phyloP scores from a whole-genome alignment of 1,140 invertebrate genomes.

The Sinella curviseta region DNA sequence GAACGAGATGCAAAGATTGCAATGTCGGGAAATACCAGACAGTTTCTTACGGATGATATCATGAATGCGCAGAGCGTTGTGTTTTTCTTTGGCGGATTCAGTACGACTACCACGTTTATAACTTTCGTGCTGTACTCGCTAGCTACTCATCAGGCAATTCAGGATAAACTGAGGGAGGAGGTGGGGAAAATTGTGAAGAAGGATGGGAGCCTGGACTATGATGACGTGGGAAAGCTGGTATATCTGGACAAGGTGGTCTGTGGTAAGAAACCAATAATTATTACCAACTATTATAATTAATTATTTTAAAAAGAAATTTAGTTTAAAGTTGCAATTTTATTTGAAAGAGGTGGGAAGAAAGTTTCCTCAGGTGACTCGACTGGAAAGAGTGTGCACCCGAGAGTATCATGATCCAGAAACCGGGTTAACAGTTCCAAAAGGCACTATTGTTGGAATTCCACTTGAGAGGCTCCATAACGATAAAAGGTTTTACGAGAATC shows the following conservation, averaged over 20 bases:
- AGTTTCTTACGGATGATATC: conserved; percentile 19
- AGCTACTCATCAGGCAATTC: conserved; percentile 62
- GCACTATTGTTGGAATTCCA: conserved; percentile 61
- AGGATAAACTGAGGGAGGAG: conserved; percentile 17
- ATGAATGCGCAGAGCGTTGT: conserved; percentile 49
- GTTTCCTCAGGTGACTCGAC: conserved; percentile 19
- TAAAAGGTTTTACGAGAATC: conserved; percentile 67
- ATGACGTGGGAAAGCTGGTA: conserved; percentile 52
- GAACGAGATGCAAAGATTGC: background rate
- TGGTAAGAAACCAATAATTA: conserved; percentile 38
- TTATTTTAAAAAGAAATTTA: no score
- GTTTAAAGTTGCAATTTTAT: no score
- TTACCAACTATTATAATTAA: background rate
- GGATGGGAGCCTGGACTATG: conserved; percentile 1
- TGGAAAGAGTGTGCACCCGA: background rate
- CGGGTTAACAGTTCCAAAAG: conserved; percentile 55
- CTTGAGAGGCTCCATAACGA: conserved; percentile 65
- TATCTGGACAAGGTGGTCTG: conserved; percentile 60
- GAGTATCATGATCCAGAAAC: background rate
- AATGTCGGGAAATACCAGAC: background rate
- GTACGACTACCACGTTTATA: conserved; percentile 73
- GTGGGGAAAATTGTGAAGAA: background rate
- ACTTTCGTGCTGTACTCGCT: conserved; percentile 67
- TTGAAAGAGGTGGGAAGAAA: conserved; percentile 33
- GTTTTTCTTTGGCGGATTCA: conserved; percentile 72